Conservation (phyloP, 2,113 vertebrate genomes). For the Calcarius ornatus region DNA sequence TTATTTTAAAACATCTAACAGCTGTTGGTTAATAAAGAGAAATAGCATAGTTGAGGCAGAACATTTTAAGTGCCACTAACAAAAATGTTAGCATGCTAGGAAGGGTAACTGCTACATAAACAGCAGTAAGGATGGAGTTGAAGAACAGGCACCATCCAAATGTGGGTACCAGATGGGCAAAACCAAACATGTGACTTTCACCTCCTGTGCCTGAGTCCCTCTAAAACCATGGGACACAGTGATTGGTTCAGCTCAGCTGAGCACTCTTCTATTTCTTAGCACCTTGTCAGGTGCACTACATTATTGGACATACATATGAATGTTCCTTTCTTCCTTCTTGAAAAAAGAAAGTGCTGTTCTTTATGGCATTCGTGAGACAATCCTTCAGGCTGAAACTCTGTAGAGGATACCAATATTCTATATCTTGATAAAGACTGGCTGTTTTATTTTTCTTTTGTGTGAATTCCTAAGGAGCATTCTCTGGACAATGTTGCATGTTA, state of each 20-base stretch:
- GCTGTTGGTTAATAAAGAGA: slow-evolving; percentile 46
- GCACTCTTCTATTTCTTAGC: not conserved
- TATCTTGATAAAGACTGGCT: not conserved
- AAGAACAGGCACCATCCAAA: not conserved
- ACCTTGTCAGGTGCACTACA: not conserved
- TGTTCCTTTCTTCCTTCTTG: not conserved
- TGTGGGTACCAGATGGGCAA: not conserved
- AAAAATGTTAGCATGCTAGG: not conserved
- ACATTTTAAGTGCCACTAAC: slow-evolving; percentile 5
- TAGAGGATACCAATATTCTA: not conserved
- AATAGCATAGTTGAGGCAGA: not conserved
- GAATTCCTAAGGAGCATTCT: not conserved
- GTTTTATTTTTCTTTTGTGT: not conserved
- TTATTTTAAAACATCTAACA: slow-evolving; percentile 41
- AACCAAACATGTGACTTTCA: not conserved
- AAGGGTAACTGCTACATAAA: not conserved
- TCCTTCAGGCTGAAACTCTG: not conserved
- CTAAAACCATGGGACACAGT: rapidly evolving
- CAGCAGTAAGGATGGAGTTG: not conserved
- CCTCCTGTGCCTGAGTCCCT: not conserved
- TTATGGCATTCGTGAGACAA: not conserved
- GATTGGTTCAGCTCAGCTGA: not conserved
- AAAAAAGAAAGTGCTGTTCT: not conserved
- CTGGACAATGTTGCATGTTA: not conserved
- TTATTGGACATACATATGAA: not conserved